These are phyloP conservation scores for Leptoclinus maculatus DNA, from an alignment of 2,797 vertebrate genomes.

Conservation along the genomic window DNA sequence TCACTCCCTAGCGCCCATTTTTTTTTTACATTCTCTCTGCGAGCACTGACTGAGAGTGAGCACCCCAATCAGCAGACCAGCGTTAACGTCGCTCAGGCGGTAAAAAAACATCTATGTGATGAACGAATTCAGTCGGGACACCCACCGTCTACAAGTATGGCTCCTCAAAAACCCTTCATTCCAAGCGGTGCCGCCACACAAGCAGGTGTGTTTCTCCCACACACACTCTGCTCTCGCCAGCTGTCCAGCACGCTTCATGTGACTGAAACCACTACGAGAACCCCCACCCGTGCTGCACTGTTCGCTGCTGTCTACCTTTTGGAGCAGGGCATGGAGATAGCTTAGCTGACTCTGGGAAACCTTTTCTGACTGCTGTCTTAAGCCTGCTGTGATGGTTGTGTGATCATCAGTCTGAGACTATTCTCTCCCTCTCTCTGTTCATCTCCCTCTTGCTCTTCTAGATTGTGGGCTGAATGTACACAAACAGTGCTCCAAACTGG, in stretches of 20 bases:
- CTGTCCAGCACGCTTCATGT: conserved; percentile 46
- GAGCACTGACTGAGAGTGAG: conserved; percentile 19
- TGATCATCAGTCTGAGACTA: conserved; percentile 52
- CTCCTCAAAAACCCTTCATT: conserved; percentile 41
- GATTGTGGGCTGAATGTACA: conserved; percentile 98
- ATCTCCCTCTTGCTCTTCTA: conserved; percentile 62
- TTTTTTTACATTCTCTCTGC: conserved; percentile 15
- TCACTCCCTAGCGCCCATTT: not conserved
- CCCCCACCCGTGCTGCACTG: conserved; percentile 30
- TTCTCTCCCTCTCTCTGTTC: conserved; percentile 46
- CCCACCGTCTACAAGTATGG: not conserved
- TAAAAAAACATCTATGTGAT: conserved; percentile 42
- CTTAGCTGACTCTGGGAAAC: conserved; percentile 57
- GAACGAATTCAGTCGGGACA: conserved; percentile 28
- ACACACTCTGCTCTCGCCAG: conserved; percentile 32
- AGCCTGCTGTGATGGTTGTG: conserved; percentile 52
- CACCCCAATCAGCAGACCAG: conserved; percentile 32
- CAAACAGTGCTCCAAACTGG: conserved; percentile 98
- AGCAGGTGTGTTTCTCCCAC: conserved; percentile 1
- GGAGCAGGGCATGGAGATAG: conserved; percentile 37
- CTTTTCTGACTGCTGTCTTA: conserved; percentile 59
- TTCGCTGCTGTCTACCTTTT: conserved; percentile 59
- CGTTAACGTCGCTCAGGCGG: conserved; percentile 21
- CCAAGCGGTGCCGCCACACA: conserved; percentile 18
- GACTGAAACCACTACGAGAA: conserved; percentile 53